Base-by-base conservation (phyloP, 2,888 invertebrate species). In the Tethea ocularis region DNA sequence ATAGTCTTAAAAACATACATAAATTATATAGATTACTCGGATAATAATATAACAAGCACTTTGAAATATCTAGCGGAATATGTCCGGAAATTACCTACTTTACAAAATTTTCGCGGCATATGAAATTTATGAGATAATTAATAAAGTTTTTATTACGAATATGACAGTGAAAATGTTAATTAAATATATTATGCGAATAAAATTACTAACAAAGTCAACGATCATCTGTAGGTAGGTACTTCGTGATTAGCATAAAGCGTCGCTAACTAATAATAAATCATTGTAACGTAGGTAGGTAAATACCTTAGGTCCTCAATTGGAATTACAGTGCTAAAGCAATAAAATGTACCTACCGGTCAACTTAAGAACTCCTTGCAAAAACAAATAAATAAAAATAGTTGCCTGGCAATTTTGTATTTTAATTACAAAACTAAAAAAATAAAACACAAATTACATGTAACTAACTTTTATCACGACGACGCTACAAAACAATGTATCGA, bases 401-500 rank as follows among this genome's bases (percentile, higher is more conserved):
- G 2, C 3, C 17, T 17, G 8, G 7, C 38, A 5, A 38, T n/a
- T 38, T 38, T n/a, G 33, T n/a, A 38, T 2, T 7, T 38, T n/a
- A n/a, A 38, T n/a, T 38, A n/a, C 2, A 5, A 6, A 1, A 10
- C n/a, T n/a, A n/a, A 38, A 33, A n/a, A 2, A 3, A 38, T 11
- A 26, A 38, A 10, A 57, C 38, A 52, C 36, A 26, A 53, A 56
- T 46, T 1, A 20, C 1, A 36, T 51, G 17, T 51, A 17, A 59
- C 51, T 51, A 17, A 59, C 51, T 51, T 41, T 41, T 41, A 33
- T 38, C 10, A 56, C 52, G 23, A 52, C 61, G 41, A 29, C 60
- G 59, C 20, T 52, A 61, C 56, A n/a, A n/a, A n/a, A 57, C 56
- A 57, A 57, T 20, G 59, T 57, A 52, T 46, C 46, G n/a, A 71